Evolutionary conservation across 2,888 invertebrate species (phyloP), one percentile per base, ranked within the genome.

Genomic region (Syritta pipiens): DNA sequence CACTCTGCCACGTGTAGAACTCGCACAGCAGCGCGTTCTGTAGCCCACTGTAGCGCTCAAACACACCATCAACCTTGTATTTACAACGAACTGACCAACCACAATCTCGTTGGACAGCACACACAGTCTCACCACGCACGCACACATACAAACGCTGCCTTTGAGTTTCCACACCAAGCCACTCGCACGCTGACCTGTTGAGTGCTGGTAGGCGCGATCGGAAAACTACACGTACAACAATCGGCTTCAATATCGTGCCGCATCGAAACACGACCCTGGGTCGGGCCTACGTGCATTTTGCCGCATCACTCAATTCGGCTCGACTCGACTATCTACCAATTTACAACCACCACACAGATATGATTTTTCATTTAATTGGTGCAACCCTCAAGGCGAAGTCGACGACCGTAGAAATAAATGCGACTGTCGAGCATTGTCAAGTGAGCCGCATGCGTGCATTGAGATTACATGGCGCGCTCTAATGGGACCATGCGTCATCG

Each of bases 401-500:
- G 74, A 62, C 74, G 74, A 79, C 79, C 74, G 79, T 55, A 30
- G 51, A 76, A 75, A 49, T 42, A 30, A 49, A 40, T 49, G 62
- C 40, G 49, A 63, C 49, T 40, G 62, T 49, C 51, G 30, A 51
- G 49, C 40, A 49, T 63, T 22, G 28, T 42, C 19, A 42, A 20
- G 40, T 30, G 40, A 17, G 4, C 26, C 37, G 19, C 37, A 17
- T 37, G 37, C 10, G 37, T 17, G 7, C 55, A 35, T 51, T 53
- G 6, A 51, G 53, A 48, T 55, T 59, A 9, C 32, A 42, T 40
- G 48, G n/a, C 2, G 24, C 62, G 24, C 40, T 48, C 48, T 62
- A 79, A 62, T 67, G 42, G 42, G 62, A 49, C 42, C 32, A 51
- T 72, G 72, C 79, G 79, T 79, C 79, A 79, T 79, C 72, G 67